Evolutionary conservation across 2,113 vertebrate species (phyloP), one percentile per base, ranked within the genome.

Genomic region (Gymnocephalus cernua): DNA sequence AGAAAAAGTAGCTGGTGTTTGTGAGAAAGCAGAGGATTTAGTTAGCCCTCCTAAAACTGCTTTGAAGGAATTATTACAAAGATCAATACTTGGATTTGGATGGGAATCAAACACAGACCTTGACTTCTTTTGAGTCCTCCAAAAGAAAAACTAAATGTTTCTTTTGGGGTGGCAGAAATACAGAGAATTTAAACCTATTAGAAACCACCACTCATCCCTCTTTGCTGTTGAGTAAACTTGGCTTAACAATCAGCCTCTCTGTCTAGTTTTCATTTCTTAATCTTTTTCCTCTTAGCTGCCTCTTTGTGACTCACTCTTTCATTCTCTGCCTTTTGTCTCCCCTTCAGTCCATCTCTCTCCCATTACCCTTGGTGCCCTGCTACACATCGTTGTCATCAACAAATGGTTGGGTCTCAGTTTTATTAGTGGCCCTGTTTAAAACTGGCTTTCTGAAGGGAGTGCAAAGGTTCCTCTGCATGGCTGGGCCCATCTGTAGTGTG

Each of bases 401-500:
- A 78, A 87, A 86, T 66, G 44, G 54, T 68, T 67, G 80, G 71
- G 35, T 72, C 63, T 77, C 65, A 11, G 56, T 87, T 90, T 91
- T 91, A 87, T 90, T 74, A 85, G 83, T 87, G 68, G 58, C 82
- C 79, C 73, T 84, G 84, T 83, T 90, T 88, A 86, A 90, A 86
- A 87, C 58, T 64, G 80, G 79, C 76, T 90, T 88, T 94, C 91
- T 95, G 93, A 93, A 90, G 21, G 91, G 90, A 93, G 95, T 91
- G 89, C 93, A 94, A 92, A 94, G 95, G 94, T 93, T 93, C 89
- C 91, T 90, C 92, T 95, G 95, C 95, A 93, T 95, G 95, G 92
- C 94, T 94, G 95, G 87, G 82, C 92, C 95, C 96, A 96, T 96
- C 96, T 96, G 95, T 95, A 94, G 92, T 78, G 90, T 88, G 74